phyloP scores from a whole-genome alignment of 2,797 vertebrate species.

The Scolopax bukidnonensis region DNA sequence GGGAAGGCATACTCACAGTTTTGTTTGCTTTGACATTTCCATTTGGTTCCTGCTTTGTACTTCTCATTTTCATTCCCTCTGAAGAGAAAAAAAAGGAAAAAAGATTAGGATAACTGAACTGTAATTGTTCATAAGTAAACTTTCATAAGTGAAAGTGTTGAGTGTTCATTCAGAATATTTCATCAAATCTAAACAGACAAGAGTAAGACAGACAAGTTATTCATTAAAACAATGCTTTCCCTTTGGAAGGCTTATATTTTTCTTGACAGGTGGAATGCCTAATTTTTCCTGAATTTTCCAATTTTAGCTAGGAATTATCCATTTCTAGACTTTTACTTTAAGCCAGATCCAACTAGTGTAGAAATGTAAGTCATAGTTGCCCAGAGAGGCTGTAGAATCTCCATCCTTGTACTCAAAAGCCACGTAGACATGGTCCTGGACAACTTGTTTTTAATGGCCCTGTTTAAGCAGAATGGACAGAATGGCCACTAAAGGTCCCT shows the following conservation, averaged over 20 bases:
- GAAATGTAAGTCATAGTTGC: background rate
- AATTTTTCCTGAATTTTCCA: background rate
- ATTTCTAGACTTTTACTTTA: background rate
- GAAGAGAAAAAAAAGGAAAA: background rate
- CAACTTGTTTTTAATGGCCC: background rate
- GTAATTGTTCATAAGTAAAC: background rate
- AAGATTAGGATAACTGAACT: background rate
- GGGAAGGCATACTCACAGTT: slow-evolving; percentile 80
- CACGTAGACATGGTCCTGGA: background rate
- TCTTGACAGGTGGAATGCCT: background rate
- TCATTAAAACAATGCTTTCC: background rate
- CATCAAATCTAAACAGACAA: background rate
- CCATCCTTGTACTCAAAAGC: background rate
- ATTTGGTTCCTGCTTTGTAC: slow-evolving; percentile 90
- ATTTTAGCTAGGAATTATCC: background rate
- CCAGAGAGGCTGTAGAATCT: background rate
- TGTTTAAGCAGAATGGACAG: background rate
- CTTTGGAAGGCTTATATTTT: background rate
- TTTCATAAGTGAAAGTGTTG: background rate
- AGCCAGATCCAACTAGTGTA: background rate
- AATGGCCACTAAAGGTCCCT: background rate
- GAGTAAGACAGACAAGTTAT: background rate
- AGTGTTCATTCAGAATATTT: background rate
- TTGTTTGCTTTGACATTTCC: slow-evolving; percentile 89
- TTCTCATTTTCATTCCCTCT: slow-evolving; percentile 99